Percentiles rank a stretch among this genome's conserved stretches.
Evolutionary conservation across 2,797 vertebrate genomes (phyloP).

Genomic region (Sebastes flavidus): DNA sequence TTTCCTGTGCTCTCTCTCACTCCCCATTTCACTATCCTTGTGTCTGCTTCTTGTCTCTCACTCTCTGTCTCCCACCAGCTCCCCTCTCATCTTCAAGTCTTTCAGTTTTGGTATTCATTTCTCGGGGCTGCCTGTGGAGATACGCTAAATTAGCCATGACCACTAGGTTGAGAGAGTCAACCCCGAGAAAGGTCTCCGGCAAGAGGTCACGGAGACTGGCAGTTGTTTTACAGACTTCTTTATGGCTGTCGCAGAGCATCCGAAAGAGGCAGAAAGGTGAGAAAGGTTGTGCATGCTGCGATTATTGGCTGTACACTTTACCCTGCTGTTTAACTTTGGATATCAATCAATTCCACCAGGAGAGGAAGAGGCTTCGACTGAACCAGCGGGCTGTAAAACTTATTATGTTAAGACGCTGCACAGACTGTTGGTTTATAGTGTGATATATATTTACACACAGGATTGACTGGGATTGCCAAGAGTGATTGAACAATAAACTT

Average conservation of each 20-base stretch:
- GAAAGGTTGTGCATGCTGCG: constrained; percentile 49
- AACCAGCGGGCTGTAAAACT: constrained; percentile 5
- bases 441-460: constrained; percentile 8
- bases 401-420: constrained; percentile 20
- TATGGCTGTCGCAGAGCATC: constrained; percentile 35
- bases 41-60: constrained; percentile 29
- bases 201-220: constrained; percentile 52
- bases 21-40: constrained; percentile 43
- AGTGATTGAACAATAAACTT: neutral
- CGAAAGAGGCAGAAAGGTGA: constrained; percentile 47
- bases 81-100: constrained; percentile 26
- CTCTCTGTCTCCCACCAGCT: constrained; percentile 21
- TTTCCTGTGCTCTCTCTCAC: constrained; percentile 51
- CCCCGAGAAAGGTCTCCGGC: constrained; percentile 49
- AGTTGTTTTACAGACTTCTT: constrained; percentile 63
- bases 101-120: constrained; percentile 47
- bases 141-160: constrained; percentile 44
- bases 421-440: neutral
- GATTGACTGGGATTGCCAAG: neutral
- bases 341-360: constrained; percentile 49
- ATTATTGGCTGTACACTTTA: constrained; percentile 52
- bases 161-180: constrained; percentile 47
- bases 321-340: constrained; percentile 52
- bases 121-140: constrained; percentile 59
- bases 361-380: neutral